phyloP scores from a whole-genome alignment of 2,888 invertebrate genomes.

The Oxycera nigricornis region DNA sequence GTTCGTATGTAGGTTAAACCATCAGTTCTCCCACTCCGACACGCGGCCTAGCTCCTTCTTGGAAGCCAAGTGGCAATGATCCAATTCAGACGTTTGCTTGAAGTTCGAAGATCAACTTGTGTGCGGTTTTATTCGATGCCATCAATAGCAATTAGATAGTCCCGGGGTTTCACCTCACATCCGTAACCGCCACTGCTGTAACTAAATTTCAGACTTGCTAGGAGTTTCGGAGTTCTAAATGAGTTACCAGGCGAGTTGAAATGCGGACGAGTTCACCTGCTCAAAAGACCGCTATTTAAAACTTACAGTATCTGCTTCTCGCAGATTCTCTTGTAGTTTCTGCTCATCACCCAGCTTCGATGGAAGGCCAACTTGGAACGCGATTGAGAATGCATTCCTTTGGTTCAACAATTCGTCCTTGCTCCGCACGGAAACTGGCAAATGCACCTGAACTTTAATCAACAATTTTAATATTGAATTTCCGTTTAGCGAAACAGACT shows the following conservation, averaged over 20 bases:
- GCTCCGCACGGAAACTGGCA: background rate
- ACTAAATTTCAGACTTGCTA: background rate
- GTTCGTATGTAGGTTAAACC: background rate
- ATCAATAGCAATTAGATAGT: conserved; percentile 16
- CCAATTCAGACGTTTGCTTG: background rate
- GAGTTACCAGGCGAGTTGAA: background rate
- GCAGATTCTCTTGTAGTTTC: background rate
- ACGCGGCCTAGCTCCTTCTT: no score
- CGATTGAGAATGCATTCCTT: background rate
- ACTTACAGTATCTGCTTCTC: background rate
- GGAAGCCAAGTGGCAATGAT: background rate
- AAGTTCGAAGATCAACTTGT: conserved; percentile 26
- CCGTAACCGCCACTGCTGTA: background rate
- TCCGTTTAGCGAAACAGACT: background rate
- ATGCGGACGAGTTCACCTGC: background rate
- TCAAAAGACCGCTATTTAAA: background rate
- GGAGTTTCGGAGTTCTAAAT: background rate
- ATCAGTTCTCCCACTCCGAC: background rate
- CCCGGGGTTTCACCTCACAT: background rate
- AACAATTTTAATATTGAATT: conserved; percentile 33
- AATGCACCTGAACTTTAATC: conserved; percentile 11
- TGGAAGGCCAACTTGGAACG: background rate
- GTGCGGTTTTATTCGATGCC: background rate
- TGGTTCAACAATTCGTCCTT: background rate
- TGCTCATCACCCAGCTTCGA: background rate